Evolutionary conservation across 1,140 invertebrate species (phyloP).

Genomic region (Drosophila bocqueti): DNA sequence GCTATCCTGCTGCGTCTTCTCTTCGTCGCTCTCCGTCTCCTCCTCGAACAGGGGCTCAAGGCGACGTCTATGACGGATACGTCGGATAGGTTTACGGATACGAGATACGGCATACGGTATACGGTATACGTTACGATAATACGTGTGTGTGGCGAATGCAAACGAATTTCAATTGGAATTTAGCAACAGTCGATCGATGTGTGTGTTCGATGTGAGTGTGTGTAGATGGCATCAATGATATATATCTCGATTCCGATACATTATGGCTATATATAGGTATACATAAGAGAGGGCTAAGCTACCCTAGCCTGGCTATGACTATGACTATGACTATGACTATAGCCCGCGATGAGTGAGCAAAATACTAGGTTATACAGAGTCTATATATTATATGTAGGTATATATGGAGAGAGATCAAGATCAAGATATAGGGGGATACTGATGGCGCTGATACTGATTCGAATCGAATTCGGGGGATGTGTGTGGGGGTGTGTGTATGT

Average conservation of each 20-base stretch:
- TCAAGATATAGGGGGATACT: slow-evolving; percentile 19
- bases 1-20: slow-evolving; percentile 84
- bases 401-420: background rate
- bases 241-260: slow-evolving; percentile 69
- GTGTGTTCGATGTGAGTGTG: slow-evolving; percentile 17
- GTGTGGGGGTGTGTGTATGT: slow-evolving; percentile 6
- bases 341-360: slow-evolving; percentile 28
- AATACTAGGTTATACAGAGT: slow-evolving; percentile 21
- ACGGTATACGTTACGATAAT: slow-evolving; percentile 62
- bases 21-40: slow-evolving; percentile 86
- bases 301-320: slow-evolving; percentile 33
- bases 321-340: slow-evolving; percentile 42
- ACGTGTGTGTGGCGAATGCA: slow-evolving; percentile 60
- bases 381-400: slow-evolving; percentile 10
- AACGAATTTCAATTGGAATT: slow-evolving; percentile 66
- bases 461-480: slow-evolving; percentile 28
- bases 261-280: slow-evolving; percentile 8
- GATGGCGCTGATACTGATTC: slow-evolving; percentile 31
- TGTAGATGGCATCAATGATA: slow-evolving; percentile 64
- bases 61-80: slow-evolving; percentile 85
- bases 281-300: slow-evolving; percentile 15
- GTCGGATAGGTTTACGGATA: slow-evolving; percentile 24
- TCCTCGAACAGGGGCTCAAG: slow-evolving; percentile 90
- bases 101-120: slow-evolving; percentile 59
- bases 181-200: slow-evolving; percentile 53